phyloP scores from a whole-genome alignment of 2,888 invertebrate species.

The Ephialtes manifestator region DNA sequence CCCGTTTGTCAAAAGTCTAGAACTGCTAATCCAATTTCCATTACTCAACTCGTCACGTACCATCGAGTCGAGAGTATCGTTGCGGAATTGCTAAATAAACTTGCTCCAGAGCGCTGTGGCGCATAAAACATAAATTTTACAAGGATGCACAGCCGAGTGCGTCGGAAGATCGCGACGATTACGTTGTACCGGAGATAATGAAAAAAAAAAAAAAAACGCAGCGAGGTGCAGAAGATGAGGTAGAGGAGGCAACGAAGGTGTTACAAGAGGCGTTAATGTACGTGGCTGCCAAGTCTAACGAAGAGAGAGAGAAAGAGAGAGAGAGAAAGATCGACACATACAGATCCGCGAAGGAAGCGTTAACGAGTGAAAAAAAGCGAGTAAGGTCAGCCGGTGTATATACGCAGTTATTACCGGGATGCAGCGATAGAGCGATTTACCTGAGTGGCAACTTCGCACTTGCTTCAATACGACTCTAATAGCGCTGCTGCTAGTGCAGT shows the following conservation, averaged over 20 bases:
- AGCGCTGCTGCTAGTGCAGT: neutral
- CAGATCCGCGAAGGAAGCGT: slow-evolving; percentile 27
- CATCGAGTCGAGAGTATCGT: slow-evolving; percentile 19
- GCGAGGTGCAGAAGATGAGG: slow-evolving; percentile 10
- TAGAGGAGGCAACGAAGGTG: neutral
- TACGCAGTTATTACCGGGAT: slow-evolving; percentile 34
- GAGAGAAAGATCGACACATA: neutral
- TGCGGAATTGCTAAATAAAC: slow-evolving; percentile 22
- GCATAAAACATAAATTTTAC: slow-evolving; percentile 27
- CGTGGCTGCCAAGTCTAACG: neutral
- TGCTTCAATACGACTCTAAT: slow-evolving; percentile 15
- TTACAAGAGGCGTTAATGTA: slow-evolving; percentile 24
- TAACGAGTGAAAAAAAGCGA: slow-evolving; percentile 32
- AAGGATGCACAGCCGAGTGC: neutral
- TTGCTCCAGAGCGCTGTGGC: neutral
- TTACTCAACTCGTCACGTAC: slow-evolving; percentile 3
- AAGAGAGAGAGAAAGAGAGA: neutral
- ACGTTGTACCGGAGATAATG: neutral
- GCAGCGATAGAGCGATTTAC: slow-evolving; percentile 15
- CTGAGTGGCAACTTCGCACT: slow-evolving; percentile 39
- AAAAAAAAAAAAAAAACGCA: slow-evolving; percentile 2
- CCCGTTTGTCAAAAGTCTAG: neutral
- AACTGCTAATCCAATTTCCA: neutral
- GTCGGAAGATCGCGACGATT: neutral
- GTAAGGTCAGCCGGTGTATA: slow-evolving; percentile 20